Conservation (phyloP, 2,888 invertebrate genomes). For the Auanema freiburgensis region DNA sequence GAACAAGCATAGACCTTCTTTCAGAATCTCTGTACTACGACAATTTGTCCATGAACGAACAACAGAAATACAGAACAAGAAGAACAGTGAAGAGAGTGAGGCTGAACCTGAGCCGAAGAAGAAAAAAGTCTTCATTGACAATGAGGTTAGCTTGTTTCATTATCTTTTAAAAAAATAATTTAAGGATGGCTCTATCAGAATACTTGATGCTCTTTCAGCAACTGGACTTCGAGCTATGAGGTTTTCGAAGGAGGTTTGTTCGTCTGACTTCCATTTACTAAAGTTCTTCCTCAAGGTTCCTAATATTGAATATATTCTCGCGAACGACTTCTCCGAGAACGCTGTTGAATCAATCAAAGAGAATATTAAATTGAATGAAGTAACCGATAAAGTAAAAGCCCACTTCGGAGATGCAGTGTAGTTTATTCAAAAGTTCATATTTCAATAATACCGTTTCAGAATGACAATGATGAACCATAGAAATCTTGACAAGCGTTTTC, state of each 20-base stretch:
- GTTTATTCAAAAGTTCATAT: slow-evolving; percentile 14
- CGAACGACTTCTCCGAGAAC: slow-evolving; percentile 75
- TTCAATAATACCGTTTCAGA: slow-evolving; percentile 68
- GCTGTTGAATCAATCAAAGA: slow-evolving; percentile 84
- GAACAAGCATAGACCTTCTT: slow-evolving; percentile 42
- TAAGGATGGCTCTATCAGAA: slow-evolving; percentile 64
- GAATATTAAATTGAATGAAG: slow-evolving; percentile 79
- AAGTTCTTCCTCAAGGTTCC: slow-evolving; percentile 34
- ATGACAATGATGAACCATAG: slow-evolving; percentile 83
- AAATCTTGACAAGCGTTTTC: slow-evolving; percentile 74
- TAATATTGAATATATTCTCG: slow-evolving; percentile 49
- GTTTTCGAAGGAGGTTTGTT: slow-evolving; percentile 81
- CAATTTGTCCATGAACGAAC: slow-evolving; percentile 68
- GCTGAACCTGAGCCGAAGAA: slow-evolving; percentile 43
- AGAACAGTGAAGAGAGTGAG: background rate
- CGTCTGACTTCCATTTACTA: background rate
- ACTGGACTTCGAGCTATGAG: slow-evolving; percentile 92
- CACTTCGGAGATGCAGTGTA: slow-evolving; percentile 86
- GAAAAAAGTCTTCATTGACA: slow-evolving; percentile 20
- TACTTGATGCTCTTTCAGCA: slow-evolving; percentile 92
- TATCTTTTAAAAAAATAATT: slow-evolving; percentile 2
- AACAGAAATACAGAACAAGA: slow-evolving; percentile 9
- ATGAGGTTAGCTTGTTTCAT: slow-evolving; percentile 8
- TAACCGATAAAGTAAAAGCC: slow-evolving; percentile 76
- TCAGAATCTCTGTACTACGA: slow-evolving; percentile 76